Percentiles rank a stretch among this genome's conserved stretches.
Evolutionary conservation across 2,888 invertebrate genomes (phyloP).

Genomic region (Pediacus dermestoides): DNA sequence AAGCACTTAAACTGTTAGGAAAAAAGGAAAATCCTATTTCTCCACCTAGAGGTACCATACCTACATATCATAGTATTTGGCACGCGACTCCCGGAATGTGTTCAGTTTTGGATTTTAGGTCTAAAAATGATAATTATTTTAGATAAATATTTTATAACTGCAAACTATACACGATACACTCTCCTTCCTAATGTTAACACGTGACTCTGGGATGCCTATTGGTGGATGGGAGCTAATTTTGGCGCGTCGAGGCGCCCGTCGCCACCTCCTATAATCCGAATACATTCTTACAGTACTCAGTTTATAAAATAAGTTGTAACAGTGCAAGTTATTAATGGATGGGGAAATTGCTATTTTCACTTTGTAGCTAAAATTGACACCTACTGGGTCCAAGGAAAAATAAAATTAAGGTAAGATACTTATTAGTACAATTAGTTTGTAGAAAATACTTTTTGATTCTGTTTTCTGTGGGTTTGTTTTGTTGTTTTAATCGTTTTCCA

Average conservation of each 20-base stretch:
- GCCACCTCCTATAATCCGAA: neutral
- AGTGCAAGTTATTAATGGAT: slow-evolving; percentile 1
- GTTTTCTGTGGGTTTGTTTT: no score
- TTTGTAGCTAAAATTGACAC: neutral
- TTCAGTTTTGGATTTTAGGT: slow-evolving; percentile 14
- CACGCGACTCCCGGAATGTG: slow-evolving; percentile 2
- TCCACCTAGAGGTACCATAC: neutral
- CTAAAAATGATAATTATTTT: slow-evolving; percentile 13
- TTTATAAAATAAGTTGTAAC: slow-evolving; percentile 1
- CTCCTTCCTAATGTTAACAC: slow-evolving; percentile 9
- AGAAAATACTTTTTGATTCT: no score
- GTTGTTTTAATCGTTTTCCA: no score
- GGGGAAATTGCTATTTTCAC: slow-evolving; percentile 1
- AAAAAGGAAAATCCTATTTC: slow-evolving; percentile 3
- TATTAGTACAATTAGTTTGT: no score
- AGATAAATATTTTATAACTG: no score
- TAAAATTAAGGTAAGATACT: no score
- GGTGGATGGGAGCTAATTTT: slow-evolving; percentile 14
- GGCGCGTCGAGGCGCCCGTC: slow-evolving; percentile 15
- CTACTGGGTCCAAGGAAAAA: no score
- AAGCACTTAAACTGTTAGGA: slow-evolving; percentile 8
- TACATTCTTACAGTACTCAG: neutral
- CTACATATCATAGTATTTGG: slow-evolving; percentile 6
- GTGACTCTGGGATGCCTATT: slow-evolving; percentile 10
- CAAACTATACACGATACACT: slow-evolving; percentile 9